phyloP scores from a whole-genome alignment of 2,113 vertebrate species.

The Mustelus asterias region DNA sequence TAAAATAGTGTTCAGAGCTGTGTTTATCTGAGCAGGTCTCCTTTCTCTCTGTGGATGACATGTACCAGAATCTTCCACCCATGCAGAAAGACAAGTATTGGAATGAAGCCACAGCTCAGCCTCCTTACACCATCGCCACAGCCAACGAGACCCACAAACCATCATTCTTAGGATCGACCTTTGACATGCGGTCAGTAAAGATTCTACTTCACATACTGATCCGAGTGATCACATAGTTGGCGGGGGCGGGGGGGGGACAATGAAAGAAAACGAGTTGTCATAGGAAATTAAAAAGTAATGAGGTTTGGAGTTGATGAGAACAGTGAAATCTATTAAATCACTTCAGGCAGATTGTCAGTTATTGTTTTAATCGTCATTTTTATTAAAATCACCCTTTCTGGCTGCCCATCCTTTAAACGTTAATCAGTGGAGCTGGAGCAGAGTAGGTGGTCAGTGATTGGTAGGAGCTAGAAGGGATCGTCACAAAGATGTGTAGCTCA shows the following conservation, averaged over 20 bases:
- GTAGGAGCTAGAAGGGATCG: too few species aligned
- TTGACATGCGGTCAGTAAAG: conserved; percentile 65
- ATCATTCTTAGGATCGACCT: conserved; percentile 75
- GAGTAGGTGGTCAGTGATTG: too few species aligned
- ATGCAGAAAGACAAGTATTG: conserved; percentile 70
- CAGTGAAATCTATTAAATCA: neutral
- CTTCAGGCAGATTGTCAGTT: neutral
- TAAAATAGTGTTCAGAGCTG: neutral
- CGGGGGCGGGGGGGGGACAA: too few species aligned
- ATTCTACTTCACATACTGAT: neutral
- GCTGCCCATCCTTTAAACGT: neutral
- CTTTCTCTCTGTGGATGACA: conserved; percentile 77
- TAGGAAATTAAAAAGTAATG: neutral
- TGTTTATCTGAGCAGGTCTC: conserved; percentile 61
- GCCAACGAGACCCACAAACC: conserved; percentile 57
- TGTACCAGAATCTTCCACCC: conserved; percentile 73
- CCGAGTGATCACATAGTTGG: neutral
- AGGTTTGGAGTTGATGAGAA: neutral
- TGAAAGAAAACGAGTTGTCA: neutral
- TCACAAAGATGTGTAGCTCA: too few species aligned
- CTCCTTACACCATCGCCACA: conserved; percentile 65
- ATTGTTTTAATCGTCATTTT: neutral
- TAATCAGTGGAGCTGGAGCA: neutral
- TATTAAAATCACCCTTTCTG: neutral
- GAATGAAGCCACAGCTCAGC: conserved; percentile 58